A percentile compares a stretch with the other conserved stretches of the same genome.
These are phyloP conservation scores for Synanthedon myopaeformis DNA, from an alignment of 2,888 invertebrate species.

Conservation along the genomic window DNA sequence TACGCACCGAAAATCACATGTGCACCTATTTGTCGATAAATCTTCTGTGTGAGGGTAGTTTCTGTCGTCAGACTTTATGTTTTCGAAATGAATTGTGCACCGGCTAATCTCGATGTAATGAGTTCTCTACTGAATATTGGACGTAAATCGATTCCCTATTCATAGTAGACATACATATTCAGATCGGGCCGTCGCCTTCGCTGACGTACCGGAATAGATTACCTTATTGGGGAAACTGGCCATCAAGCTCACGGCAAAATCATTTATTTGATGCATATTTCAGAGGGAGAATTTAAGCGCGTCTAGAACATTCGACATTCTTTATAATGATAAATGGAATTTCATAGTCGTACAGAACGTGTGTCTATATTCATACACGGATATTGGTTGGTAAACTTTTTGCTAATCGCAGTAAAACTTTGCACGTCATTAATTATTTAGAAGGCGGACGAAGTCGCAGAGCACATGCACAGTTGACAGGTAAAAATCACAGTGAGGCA, in stretches of 20 bases:
- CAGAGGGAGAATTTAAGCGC: neutral
- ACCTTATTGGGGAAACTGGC: conserved; percentile 3
- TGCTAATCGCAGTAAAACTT: no score
- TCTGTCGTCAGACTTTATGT: no score
- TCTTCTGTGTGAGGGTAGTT: no score
- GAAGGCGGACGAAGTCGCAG: no score
- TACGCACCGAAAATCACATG: no score
- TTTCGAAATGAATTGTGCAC: conserved; percentile 12
- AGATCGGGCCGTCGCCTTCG: conserved; percentile 10
- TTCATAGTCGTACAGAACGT: neutral
- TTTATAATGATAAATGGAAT: neutral
- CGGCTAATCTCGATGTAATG: conserved; percentile 29
- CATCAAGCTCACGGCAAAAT: neutral
- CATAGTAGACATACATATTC: conserved; percentile 13
- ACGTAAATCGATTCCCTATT: conserved; percentile 10
- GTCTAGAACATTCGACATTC: neutral
- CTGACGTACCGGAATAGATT: conserved; percentile 11
- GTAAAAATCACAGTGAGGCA: no score
- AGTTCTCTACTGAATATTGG: conserved; percentile 23
- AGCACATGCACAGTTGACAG: no score
- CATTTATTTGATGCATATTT: neutral
- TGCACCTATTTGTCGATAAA: no score
- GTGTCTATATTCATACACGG: no score
- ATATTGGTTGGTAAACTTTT: no score
- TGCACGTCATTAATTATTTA: no score